These are phyloP conservation scores for Caenorhabditis zanzibari DNA, from an alignment of 2,888 invertebrate genomes.

Conservation along the genomic window DNA sequence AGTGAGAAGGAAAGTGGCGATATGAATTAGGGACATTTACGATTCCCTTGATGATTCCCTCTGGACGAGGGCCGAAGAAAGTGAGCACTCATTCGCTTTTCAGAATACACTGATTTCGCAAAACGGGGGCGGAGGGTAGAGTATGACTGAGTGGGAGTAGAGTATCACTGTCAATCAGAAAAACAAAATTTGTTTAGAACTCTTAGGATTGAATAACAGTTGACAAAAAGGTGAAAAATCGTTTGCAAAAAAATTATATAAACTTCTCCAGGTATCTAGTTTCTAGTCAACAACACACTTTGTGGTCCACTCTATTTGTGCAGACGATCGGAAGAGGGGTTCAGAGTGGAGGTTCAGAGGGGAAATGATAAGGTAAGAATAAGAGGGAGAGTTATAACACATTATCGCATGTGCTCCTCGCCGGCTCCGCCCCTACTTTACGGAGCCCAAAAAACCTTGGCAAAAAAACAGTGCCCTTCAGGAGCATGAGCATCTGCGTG, in stretches of 20 bases:
- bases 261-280: conserved; percentile 34
- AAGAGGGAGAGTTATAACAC: conserved; percentile 45
- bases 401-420: conserved; percentile 23
- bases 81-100: conserved; percentile 37
- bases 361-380: conserved; percentile 44
- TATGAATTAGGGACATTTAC: conserved; percentile 67
- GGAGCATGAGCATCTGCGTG: conserved; percentile 45
- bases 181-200: conserved; percentile 43
- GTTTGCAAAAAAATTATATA: conserved; percentile 12
- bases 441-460: conserved; percentile 19
- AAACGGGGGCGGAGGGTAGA: background rate
- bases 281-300: conserved; percentile 25
- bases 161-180: background rate
- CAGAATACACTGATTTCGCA: conserved; percentile 34
- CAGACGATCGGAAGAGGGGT: background rate
- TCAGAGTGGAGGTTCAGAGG: conserved; percentile 7
- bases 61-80: too few species aligned
- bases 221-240: conserved; percentile 1
- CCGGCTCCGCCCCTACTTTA: conserved; percentile 42
- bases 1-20: conserved; percentile 52
- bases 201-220: background rate
- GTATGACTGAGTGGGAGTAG: background rate
- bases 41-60: conserved; percentile 64
- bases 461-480: conserved; percentile 24
- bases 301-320: conserved; percentile 28